A percentile compares a stretch with the other conserved stretches of the same genome.
phyloP scores from a whole-genome alignment of 1,140 invertebrate species.

The Aplysia californica region DNA sequence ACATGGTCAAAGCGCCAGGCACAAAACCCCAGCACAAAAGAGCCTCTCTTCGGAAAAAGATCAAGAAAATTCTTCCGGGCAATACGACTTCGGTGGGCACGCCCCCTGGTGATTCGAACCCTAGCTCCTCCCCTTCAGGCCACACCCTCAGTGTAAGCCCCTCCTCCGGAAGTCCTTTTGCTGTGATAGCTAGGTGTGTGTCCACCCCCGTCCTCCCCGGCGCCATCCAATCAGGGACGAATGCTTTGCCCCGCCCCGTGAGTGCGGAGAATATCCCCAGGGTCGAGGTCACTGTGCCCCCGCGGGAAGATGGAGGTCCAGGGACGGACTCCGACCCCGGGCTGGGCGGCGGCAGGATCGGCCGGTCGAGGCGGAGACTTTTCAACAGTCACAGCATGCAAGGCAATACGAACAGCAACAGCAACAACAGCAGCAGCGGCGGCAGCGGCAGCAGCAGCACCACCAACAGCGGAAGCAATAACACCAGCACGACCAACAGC shows the following conservation, averaged over 20 bases:
- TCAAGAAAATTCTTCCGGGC: constrained; percentile 50
- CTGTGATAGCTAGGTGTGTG: constrained; percentile 56
- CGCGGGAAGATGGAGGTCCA: constrained; percentile 29
- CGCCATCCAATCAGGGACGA: constrained; percentile 34
- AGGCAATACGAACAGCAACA: too few relatives aligned
- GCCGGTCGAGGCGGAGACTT: background rate
- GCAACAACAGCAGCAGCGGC: too few relatives aligned
- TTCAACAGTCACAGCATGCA: background rate
- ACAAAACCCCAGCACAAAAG: constrained; percentile 33
- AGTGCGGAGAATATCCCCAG: constrained; percentile 52
- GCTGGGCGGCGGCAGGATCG: background rate
- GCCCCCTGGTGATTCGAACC: constrained; percentile 10
- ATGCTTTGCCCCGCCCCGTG: constrained; percentile 11
- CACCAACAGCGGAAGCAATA: too few relatives aligned
- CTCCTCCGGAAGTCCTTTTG: constrained; percentile 44
- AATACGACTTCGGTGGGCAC: constrained; percentile 16
- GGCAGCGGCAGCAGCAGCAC: too few relatives aligned
- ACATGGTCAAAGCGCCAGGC: constrained; percentile 30
- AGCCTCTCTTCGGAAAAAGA: constrained; percentile 46
- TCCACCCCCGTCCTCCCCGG: constrained; percentile 55
- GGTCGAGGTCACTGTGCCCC: constrained; percentile 51
- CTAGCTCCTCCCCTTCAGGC: background rate
- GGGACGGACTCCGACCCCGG: background rate
- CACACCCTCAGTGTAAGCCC: constrained; percentile 23
- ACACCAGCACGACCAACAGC: too few relatives aligned